A percentile compares a stretch with the other conserved stretches of the same genome.
phyloP scores from a whole-genome alignment of 2,113 vertebrate genomes.

The Charina bottae region DNA sequence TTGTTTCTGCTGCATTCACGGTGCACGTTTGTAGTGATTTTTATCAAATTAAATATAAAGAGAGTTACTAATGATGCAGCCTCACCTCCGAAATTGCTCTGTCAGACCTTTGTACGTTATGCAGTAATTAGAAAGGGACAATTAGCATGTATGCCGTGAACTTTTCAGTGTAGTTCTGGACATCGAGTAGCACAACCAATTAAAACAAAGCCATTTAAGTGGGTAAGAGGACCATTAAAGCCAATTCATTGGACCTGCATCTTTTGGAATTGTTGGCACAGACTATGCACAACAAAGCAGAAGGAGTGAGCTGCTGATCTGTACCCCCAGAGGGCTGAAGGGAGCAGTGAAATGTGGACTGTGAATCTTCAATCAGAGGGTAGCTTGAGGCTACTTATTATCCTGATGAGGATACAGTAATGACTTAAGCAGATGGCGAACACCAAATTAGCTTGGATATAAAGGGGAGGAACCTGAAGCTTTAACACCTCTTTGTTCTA shows the following conservation, averaged over 20 bases:
- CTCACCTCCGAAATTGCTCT: conserved; percentile 75
- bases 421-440: conserved; percentile 67
- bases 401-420: conserved; percentile 66
- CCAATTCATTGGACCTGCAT: conserved; percentile 77
- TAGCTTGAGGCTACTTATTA: conserved; percentile 68
- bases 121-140: conserved; percentile 77
- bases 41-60: conserved; percentile 59
- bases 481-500: conserved; percentile 54
- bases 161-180: conserved; percentile 77
- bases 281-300: conserved; percentile 74
- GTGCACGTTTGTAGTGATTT: conserved; percentile 18
- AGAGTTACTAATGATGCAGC: conserved; percentile 66
- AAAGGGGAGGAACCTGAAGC: conserved; percentile 55
- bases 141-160: conserved; percentile 78
- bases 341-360: conserved; percentile 62
- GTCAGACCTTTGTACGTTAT: conserved; percentile 76
- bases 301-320: conserved; percentile 70
- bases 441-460: conserved; percentile 57
- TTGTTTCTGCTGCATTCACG: conserved; percentile 22
- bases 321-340: conserved; percentile 66
- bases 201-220: conserved; percentile 81
- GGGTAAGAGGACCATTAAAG: conserved; percentile 76
- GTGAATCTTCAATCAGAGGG: conserved; percentile 62
- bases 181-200: conserved; percentile 74
- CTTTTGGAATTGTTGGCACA: conserved; percentile 74